Evolutionary conservation across 2,888 invertebrate genomes (phyloP).

Genomic region (Bombylius major): DNA sequence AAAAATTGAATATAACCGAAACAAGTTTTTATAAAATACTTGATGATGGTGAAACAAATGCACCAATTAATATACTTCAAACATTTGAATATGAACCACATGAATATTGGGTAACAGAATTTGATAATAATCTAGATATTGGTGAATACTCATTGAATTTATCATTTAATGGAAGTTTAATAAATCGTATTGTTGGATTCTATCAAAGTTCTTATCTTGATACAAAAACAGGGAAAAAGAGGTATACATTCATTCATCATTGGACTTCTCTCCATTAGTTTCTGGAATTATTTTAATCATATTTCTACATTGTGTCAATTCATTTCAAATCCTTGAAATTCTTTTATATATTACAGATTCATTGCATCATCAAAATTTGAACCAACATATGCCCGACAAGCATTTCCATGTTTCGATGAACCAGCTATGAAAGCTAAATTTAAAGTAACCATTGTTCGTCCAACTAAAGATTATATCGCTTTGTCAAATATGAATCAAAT

Average conservation of each 20-base stretch:
- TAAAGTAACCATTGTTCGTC: constrained; percentile 63
- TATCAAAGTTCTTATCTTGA: constrained; percentile 54
- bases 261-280: neutral
- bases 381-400: constrained; percentile 83
- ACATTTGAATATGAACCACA: constrained; percentile 27
- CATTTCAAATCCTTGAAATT: constrained; percentile 4
- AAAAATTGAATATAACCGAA: constrained; percentile 38
- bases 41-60: constrained; percentile 18
- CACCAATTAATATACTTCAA: constrained; percentile 20
- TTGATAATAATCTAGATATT: constrained; percentile 25
- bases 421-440: constrained; percentile 82
- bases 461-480: constrained; percentile 54
- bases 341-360: constrained; percentile 39
- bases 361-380: constrained; percentile 90
- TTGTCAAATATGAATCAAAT: constrained; percentile 76
- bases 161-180: constrained; percentile 53
- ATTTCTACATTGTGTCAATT: too few relatives aligned
- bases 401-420: constrained; percentile 94
- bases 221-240: constrained; percentile 23
- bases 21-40: constrained; percentile 30
- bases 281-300: neutral
- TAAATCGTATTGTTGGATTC: constrained; percentile 58
- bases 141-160: constrained; percentile 44
- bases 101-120: constrained; percentile 36
- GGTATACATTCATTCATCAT: constrained; percentile 20